These are phyloP conservation scores for Drosophila eohydei DNA, from an alignment of 2,888 invertebrate genomes.

Conservation along the genomic window DNA sequence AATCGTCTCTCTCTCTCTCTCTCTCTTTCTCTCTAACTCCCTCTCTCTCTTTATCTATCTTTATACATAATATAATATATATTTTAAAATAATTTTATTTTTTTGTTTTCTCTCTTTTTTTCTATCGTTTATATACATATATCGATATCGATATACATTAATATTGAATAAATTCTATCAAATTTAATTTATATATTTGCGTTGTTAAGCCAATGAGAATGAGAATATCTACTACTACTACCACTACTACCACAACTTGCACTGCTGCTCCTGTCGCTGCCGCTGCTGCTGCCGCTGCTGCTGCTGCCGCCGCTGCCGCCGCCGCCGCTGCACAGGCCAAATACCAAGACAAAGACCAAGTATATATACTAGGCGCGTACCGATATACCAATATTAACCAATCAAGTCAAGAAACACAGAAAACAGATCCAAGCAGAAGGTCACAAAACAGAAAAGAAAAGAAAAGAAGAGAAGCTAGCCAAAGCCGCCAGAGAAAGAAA, in stretches of 20 bases:
- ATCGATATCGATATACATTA: constrained; percentile 43
- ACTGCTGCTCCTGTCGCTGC: constrained; percentile 83
- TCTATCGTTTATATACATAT: constrained; percentile 39
- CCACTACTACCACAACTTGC: constrained; percentile 78
- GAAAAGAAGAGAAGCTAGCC: constrained; percentile 12
- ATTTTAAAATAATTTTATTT: constrained; percentile 41
- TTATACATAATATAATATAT: constrained; percentile 39
- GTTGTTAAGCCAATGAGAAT: constrained; percentile 84
- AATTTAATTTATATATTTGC: constrained; percentile 83
- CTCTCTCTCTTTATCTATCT: constrained; percentile 12
- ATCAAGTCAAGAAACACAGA: constrained; percentile 33
- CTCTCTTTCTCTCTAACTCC: background rate
- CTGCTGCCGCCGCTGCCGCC: constrained; percentile 40
- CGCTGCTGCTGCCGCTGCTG: constrained; percentile 59
- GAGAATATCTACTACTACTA: constrained; percentile 84
- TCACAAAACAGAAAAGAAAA: constrained; percentile 33
- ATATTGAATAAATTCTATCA: constrained; percentile 73
- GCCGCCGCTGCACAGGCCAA: constrained; percentile 27
- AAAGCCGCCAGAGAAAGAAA: constrained; percentile 24
- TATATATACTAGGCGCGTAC: constrained; percentile 45
- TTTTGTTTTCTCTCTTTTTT: constrained; percentile 59
- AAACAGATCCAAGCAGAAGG: constrained; percentile 17
- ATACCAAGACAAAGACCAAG: constrained; percentile 16
- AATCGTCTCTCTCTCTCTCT: constrained; percentile 23
- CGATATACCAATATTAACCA: constrained; percentile 15